A percentile compares a stretch with the other conserved stretches of the same genome.
Evolutionary conservation across 2,888 invertebrate genomes (phyloP).

Genomic region (Amblyjoppa proteus): DNA sequence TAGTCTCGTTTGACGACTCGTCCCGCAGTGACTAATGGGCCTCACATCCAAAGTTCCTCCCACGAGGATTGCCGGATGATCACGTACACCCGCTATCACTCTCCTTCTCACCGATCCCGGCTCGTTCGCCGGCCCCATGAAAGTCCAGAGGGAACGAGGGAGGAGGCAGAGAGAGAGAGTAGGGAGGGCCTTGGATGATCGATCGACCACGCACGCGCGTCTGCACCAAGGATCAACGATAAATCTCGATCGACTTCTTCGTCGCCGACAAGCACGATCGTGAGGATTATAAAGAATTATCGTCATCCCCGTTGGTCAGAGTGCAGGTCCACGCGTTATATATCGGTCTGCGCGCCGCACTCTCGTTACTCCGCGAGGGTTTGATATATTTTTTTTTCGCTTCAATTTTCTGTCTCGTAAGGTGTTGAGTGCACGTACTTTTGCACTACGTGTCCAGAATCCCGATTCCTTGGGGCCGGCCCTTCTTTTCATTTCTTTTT

Average conservation of each 20-base stretch:
- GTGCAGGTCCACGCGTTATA: slow-evolving; percentile 31
- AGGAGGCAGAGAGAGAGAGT: slow-evolving; percentile 11
- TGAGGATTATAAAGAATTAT: slow-evolving; percentile 67
- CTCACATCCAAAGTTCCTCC: slow-evolving; percentile 67
- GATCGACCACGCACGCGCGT: slow-evolving; percentile 69
- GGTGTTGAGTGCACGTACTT: slow-evolving; percentile 66
- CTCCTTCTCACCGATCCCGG: slow-evolving; percentile 47
- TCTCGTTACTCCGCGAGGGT: slow-evolving; percentile 19
- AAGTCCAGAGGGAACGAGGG: slow-evolving; percentile 20
- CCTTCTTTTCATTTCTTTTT: slow-evolving; percentile 24
- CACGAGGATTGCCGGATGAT: slow-evolving; percentile 51
- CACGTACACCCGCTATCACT: slow-evolving; percentile 34
- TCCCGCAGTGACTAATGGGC: slow-evolving; percentile 72
- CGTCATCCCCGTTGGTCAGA: slow-evolving; percentile 56
- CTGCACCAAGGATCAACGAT: slow-evolving; percentile 70
- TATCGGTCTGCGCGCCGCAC: slow-evolving; percentile 60
- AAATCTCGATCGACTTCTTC: slow-evolving; percentile 68
- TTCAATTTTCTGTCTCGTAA: slow-evolving; percentile 22
- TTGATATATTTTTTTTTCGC: slow-evolving; percentile 7
- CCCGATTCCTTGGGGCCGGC: slow-evolving; percentile 34
- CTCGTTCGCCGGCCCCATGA: not conserved
- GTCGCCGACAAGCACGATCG: slow-evolving; percentile 43
- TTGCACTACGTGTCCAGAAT: slow-evolving; percentile 61
- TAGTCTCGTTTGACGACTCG: slow-evolving; percentile 70
- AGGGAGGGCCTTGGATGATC: slow-evolving; percentile 63